Base-by-base conservation (phyloP, 2,797 vertebrate species). In the Etheostoma perlongum region DNA sequence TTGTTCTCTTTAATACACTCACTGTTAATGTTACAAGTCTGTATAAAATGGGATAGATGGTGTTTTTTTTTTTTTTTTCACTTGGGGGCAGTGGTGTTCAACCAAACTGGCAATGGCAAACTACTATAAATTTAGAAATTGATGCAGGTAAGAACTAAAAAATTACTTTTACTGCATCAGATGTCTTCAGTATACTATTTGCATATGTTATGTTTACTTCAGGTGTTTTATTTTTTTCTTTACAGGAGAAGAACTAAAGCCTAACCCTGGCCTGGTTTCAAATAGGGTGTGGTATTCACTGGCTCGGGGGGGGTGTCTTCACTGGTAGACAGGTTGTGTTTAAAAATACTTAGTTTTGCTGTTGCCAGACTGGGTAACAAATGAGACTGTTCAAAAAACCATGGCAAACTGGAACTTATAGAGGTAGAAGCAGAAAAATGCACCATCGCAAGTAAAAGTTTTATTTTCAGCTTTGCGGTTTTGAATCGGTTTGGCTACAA, bases 321-420 rank as follows among this genome's bases (percentile, higher is more conserved):
- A 48, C 68, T 85, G 72, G 66, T 65, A 69, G 84, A 90, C 91
- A 93, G 89, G 88, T 92, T 88, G 69, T 36, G 81, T 89, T 91
- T 92, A 93, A 91, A 92, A 91, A 93, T 91, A 91, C 80, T 65
- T 86, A 82, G 76, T 88, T 89, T 75, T 81, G 65, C 69, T 77
- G 60, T 58, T 64, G 33, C 67, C 42, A 75, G 48, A 74, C 52
- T 23, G 48, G 16, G 79, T 36, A 25, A 72, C 13, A 19, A 44
- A 16, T 36, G 18, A 72, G 6, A n/a, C 11, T 23, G 8, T 9
- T 27, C 27, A n/a, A 18, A 42, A 54, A 51, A 51, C 30, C 6
- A 9, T 16, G 0, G 3, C 21, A 25, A 18, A 27, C 3, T 4
- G 27, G 27, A 42, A 25, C 4, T 3, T 40, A 12, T 40, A 15